Percentiles rank a stretch among this genome's conserved stretches.
Evolutionary conservation across 1,140 invertebrate genomes (phyloP).

Genomic region (Megathymus violae): DNA sequence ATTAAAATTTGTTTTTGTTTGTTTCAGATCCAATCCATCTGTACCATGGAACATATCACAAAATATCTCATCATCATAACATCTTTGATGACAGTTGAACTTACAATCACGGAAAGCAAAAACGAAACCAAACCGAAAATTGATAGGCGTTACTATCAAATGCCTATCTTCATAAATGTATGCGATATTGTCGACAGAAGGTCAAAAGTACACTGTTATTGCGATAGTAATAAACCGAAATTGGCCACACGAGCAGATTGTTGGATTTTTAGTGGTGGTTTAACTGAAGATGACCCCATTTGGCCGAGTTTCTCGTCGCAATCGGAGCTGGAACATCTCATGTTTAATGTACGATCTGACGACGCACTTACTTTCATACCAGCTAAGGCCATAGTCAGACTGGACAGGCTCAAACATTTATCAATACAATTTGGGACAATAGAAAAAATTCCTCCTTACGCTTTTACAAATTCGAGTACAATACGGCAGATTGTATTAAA

Average conservation of each 20-base stretch:
- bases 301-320: slow-evolving; percentile 90
- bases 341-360: slow-evolving; percentile 87
- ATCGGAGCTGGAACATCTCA: slow-evolving; percentile 86
- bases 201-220: slow-evolving; percentile 80
- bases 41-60: slow-evolving; percentile 64
- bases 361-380: slow-evolving; percentile 88
- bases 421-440: slow-evolving; percentile 89
- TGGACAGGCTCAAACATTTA: slow-evolving; percentile 87
- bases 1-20: slow-evolving; percentile 43
- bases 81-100: slow-evolving; percentile 66
- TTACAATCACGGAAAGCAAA: slow-evolving; percentile 68
- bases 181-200: slow-evolving; percentile 75
- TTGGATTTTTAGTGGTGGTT: slow-evolving; percentile 86
- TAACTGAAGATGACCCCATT: slow-evolving; percentile 86
- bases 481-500: slow-evolving; percentile 87
- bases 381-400: slow-evolving; percentile 86
- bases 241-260: slow-evolving; percentile 82
- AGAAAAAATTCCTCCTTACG: slow-evolving; percentile 86
- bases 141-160: slow-evolving; percentile 65
- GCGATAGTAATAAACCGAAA: slow-evolving; percentile 72
- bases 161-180: slow-evolving; percentile 73
- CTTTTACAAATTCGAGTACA: slow-evolving; percentile 88
- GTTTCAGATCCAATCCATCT: slow-evolving; percentile 60
- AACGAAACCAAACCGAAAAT: slow-evolving; percentile 68
- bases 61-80: slow-evolving; percentile 73